Evolutionary conservation across 1,140 invertebrate species (phyloP), one percentile per base, ranked within the genome.

Genomic region (Caenorhabditis brenneri): DNA sequence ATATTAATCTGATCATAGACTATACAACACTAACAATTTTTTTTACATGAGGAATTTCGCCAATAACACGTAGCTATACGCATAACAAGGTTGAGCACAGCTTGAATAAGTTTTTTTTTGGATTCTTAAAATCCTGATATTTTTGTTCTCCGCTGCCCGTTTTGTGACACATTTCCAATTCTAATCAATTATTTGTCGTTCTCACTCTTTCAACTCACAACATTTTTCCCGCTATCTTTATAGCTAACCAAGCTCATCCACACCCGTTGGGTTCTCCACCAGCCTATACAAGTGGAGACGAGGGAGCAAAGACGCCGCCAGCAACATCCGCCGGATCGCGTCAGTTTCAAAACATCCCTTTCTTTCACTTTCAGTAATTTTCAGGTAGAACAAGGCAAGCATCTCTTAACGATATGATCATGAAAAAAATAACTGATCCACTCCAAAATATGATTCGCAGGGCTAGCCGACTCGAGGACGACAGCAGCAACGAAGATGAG

Each of bases 401-500:
- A 36, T 65, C 58, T 65, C 12, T 65, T 29, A 65, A 65, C 31
- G 31, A 65, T n/a, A 16, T 65, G 58, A 65, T 65, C 12, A 36
- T 65, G 58, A 65, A 19, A 65, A 65, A 65, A 36, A 36, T 65
- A 36, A 36, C 58, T 36, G 58, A 65, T 19, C 58, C 58, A 15
- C 58, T 65, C 36, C 58, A 65, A 65, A 65, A 65, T 65, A 16
- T 65, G 58, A 65, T 65, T 65, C 58, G 58, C 58, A 33, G 58
- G 24, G 58, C 58, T 36, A 65, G 58, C 33, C 58, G 33, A 5
- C 29, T 65, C 16, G 58, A 65, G 58, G 58, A 65, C 16, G 58
- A 65, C 29, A 65, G 36, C 36, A 74, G 65, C 65, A 46, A 42
- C 22, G 65, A 74, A 7, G 65, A 74, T 46, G 65, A 42, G 9